Base-by-base conservation (phyloP, 2,797 vertebrate species). In the Agapornis canus region DNA sequence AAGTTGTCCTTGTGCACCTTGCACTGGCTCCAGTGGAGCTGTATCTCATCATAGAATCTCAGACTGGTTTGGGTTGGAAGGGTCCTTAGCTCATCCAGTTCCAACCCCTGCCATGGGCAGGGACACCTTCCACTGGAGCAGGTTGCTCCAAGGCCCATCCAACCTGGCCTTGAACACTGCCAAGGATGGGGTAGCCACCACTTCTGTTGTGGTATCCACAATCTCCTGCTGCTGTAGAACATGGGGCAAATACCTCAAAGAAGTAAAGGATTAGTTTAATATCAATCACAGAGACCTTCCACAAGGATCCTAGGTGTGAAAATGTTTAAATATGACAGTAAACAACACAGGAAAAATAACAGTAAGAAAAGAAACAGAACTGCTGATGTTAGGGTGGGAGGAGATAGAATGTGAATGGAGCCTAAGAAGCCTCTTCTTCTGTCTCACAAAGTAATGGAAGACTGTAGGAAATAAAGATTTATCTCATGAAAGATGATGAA, bases 341-440 rank as follows among this genome's bases (percentile, higher is more conserved):
- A 77, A 77, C 42, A 77, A 49, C 11, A 48, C 7, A 47, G 81
- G 26, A 49, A 84, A 78, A 89, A 12, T 6, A 43, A 48, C 22
- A 94, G 56, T 20, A 43, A 78, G 61, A 39, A 31, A 86, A 73
- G 9, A 75, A 83, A 60, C 22, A 35, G 57, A 73, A 37, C 20
- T 70, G 19, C 3, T 2, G 40, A 48, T 1, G 0, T 3, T 39
- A 11, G 6, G n/a, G 39, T 57, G 45, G 54, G 54, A 93, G 39
- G 27, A 54, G 35, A 23, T 13, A 49, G 25, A 63, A 31, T 4
- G 25, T 40, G 29, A 66, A 32, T 42, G 56, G 35, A 66, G 56
- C 22, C 61, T 65, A 19, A 69, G 37, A 37, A 61, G 22, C 54
- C 29, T 69, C 75, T 69, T 84, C n/a, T 5, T 76, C 35, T 11